A percentile compares a stretch with the other conserved stretches of the same genome.
Evolutionary conservation across 2,888 invertebrate species (phyloP).

Genomic region (Lasius fuliginosus): DNA sequence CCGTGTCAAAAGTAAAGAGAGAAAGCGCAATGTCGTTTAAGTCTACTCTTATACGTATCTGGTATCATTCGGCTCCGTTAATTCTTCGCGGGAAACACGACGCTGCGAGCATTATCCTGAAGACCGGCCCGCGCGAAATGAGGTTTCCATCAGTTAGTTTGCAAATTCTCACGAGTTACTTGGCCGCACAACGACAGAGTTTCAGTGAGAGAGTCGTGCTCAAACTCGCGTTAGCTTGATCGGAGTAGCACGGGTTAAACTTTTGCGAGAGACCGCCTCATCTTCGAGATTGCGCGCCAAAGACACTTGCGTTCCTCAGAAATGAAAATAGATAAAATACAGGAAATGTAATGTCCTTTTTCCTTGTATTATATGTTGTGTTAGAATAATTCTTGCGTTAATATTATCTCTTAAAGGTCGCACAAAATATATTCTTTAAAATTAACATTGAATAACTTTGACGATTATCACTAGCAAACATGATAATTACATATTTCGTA

Average conservation of each 20-base stretch:
- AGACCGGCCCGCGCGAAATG: conserved; percentile 68
- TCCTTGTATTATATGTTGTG: not conserved
- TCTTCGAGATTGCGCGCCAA: conserved; percentile 60
- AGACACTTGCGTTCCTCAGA: conserved; percentile 46
- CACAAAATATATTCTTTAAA: not conserved
- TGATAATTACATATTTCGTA: not conserved
- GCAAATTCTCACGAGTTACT: conserved; percentile 75
- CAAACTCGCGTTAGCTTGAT: conserved; percentile 76
- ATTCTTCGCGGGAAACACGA: conserved; percentile 41
- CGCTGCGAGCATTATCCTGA: conserved; percentile 50
- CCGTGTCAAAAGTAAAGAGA: not conserved
- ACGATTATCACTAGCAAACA: not conserved
- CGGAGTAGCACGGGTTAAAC: conserved; percentile 61
- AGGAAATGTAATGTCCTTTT: not conserved
- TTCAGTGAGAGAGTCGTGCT: conserved; percentile 58
- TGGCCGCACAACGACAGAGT: conserved; percentile 52
- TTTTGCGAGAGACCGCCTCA: conserved; percentile 62
- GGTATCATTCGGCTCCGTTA: conserved; percentile 39
- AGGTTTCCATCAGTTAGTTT: conserved; percentile 76
- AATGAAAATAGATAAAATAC: conserved; percentile 29
- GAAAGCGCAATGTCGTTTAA: conserved; percentile 31
- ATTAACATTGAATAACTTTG: not conserved
- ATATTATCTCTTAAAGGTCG: not conserved
- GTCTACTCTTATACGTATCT: conserved; percentile 45
- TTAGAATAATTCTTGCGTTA: not conserved